These are phyloP conservation scores for Zosterops pallidus DNA, from an alignment of 2,113 vertebrate species.

Conservation along the genomic window DNA sequence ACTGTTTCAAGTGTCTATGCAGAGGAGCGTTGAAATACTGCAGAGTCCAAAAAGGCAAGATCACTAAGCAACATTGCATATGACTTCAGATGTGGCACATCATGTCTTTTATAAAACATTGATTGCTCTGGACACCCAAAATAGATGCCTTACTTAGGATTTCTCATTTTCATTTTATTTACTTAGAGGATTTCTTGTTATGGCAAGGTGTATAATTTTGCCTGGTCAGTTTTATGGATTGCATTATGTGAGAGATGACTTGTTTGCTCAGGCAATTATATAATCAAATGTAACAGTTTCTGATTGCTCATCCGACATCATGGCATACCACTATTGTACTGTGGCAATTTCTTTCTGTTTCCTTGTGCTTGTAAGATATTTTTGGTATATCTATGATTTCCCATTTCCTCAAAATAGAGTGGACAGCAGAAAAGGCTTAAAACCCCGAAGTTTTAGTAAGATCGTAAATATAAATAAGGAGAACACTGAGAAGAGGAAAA, in stretches of 20 bases:
- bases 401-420: neutral
- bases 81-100: neutral
- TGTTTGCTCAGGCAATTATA: neutral
- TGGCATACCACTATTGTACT: neutral
- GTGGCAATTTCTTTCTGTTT: neutral
- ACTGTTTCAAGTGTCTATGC: neutral
- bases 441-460: neutral
- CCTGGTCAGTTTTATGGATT: neutral
- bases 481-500: neutral
- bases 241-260: neutral
- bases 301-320: neutral
- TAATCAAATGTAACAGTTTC: neutral
- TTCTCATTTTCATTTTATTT: neutral
- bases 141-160: neutral
- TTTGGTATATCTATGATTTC: neutral
- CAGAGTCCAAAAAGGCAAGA: neutral
- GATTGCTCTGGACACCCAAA: neutral
- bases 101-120: neutral
- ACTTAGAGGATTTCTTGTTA: neutral
- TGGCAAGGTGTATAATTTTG: neutral
- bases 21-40: neutral
- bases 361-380: neutral
- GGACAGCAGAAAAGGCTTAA: neutral
- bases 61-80: neutral
- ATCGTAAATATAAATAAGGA: neutral